Percentiles rank a stretch among this genome's conserved stretches.
Conservation (phyloP, 2,113 vertebrate species). For the Podiceps cristatus region DNA sequence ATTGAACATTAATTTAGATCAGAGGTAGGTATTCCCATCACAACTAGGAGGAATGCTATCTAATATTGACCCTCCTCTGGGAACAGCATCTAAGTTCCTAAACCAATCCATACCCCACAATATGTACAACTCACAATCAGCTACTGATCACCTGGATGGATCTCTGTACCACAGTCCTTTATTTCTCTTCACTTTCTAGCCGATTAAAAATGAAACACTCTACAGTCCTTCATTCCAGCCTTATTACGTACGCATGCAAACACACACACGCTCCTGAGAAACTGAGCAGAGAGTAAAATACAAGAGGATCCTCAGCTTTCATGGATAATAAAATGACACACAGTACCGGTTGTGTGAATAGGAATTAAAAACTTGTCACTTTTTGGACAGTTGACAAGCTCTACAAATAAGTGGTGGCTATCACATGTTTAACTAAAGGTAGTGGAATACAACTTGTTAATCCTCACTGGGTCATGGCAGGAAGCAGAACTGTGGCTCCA, state of each 20-base stretch:
- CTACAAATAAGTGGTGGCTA: not conserved
- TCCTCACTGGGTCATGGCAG: not conserved
- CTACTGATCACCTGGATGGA: not conserved
- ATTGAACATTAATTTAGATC: slow-evolving; percentile 1
- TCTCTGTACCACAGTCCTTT: not conserved
- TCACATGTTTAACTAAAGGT: not conserved
- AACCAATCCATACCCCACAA: not conserved
- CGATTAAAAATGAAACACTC: not conserved
- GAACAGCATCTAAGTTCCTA: not conserved
- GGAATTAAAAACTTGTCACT: not conserved
- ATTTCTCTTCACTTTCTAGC: not conserved
- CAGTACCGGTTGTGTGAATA: not conserved
- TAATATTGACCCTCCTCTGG: not conserved
- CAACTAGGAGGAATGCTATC: not conserved
- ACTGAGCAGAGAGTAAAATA: not conserved
- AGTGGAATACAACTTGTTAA: not conserved
- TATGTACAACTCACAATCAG: not conserved
- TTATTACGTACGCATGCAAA: not conserved
- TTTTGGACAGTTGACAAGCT: not conserved
- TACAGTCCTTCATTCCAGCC: not conserved
- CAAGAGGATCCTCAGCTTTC: not conserved
- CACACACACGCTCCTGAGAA: not conserved
- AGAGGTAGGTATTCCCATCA: not conserved
- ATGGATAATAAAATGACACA: not conserved
- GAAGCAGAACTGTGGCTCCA: not conserved